These are phyloP conservation scores for Hypsopygia costalis DNA, from an alignment of 2,888 invertebrate genomes.

Conservation along the genomic window DNA sequence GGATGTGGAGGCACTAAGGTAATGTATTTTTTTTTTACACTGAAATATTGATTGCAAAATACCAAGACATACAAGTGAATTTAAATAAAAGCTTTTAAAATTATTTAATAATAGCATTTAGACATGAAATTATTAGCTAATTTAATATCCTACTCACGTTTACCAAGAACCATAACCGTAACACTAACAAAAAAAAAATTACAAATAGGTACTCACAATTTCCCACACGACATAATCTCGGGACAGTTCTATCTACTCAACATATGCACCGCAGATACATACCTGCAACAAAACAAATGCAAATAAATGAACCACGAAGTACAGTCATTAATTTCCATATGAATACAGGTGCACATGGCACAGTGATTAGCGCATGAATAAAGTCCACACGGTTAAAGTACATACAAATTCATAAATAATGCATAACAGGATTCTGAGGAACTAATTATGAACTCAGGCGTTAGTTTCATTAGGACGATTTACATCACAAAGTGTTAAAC, in stretches of 20 bases:
- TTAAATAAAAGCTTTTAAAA: too few relatives aligned
- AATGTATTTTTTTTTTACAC: too few relatives aligned
- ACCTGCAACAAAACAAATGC: conserved; percentile 42
- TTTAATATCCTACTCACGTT: too few relatives aligned
- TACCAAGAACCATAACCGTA: too few relatives aligned
- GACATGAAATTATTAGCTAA: too few relatives aligned
- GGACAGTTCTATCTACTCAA: conserved; percentile 7
- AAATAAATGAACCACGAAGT: conserved; percentile 17
- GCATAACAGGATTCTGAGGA: background rate
- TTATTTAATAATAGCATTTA: too few relatives aligned
- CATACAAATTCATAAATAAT: background rate
- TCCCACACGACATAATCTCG: conserved; percentile 8
- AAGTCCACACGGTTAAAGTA: background rate
- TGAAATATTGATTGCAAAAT: too few relatives aligned
- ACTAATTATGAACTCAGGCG: background rate
- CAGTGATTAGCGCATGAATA: background rate
- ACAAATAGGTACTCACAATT: conserved; percentile 3
- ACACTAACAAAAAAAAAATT: background rate
- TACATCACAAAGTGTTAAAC: too few relatives aligned
- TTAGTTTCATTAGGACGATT: too few relatives aligned
- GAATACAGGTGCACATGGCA: conserved; percentile 14
- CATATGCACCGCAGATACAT: conserved; percentile 28
- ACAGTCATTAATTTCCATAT: too few relatives aligned
- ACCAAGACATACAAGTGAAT: too few relatives aligned
- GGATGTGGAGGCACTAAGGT: too few relatives aligned